Evolutionary conservation across 2,797 vertebrate genomes (phyloP).

Genomic region (Trachurus trachurus): DNA sequence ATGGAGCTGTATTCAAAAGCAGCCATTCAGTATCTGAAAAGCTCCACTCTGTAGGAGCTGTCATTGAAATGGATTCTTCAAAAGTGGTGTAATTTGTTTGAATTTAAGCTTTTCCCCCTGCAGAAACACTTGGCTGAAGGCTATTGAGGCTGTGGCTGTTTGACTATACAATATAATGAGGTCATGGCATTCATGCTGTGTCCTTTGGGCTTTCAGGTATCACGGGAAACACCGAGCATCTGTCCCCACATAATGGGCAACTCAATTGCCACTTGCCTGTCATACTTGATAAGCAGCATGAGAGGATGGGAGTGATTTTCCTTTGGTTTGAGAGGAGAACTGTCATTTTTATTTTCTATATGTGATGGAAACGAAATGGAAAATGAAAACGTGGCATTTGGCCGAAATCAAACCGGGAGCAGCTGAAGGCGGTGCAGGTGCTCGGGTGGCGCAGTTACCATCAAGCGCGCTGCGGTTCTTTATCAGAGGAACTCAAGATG

Average conservation of each 20-base stretch:
- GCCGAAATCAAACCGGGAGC: conserved; percentile 2
- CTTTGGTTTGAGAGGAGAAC: conserved; percentile 15
- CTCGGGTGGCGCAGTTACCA: conserved; percentile 11
- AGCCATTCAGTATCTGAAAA: not conserved
- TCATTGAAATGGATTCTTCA: not conserved
- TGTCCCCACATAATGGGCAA: conserved; percentile 56
- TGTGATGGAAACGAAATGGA: too few relatives aligned
- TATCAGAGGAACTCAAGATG: conserved; percentile 74
- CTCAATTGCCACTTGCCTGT: conserved; percentile 53
- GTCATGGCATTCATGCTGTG: conserved; percentile 19
- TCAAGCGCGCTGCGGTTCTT: conserved; percentile 42
- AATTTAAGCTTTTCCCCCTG: not conserved
- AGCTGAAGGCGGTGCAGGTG: conserved; percentile 22
- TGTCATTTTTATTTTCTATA: not conserved
- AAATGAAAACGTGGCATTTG: conserved; percentile 27
- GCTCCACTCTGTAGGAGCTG: not conserved
- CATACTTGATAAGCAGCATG: conserved; percentile 55
- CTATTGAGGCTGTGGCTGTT: not conserved
- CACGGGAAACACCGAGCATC: conserved; percentile 19
- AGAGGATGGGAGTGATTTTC: conserved; percentile 27
- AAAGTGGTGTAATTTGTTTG: conserved; percentile 16
- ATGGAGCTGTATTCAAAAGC: not conserved
- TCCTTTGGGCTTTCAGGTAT: conserved; percentile 46
- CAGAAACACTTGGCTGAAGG: not conserved
- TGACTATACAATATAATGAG: conserved; percentile 41